Evolutionary conservation across 2,797 vertebrate species (phyloP), one percentile per base, ranked within the genome.

Genomic region (Perdix hodgsoniae): DNA sequence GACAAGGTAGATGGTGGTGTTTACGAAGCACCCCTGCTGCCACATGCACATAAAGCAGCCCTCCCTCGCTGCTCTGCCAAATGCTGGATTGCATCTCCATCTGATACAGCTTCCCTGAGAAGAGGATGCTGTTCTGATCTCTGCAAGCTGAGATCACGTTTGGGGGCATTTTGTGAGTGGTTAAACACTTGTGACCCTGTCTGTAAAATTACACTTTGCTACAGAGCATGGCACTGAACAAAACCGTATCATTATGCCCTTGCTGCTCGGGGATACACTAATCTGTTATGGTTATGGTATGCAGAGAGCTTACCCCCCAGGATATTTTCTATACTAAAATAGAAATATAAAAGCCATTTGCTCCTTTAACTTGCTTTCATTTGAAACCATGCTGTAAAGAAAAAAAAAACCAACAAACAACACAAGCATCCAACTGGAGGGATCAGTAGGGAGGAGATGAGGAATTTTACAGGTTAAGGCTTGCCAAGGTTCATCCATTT

Each of bases 131-230:
- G 49, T 1, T 83, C 31, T 22, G 73, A 45, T 47, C 83, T 8
- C 1, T 1, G 1, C 47, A 57, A 42, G 6, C 37, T 16, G 24
- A 79, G 60, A 76, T 47, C 26, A 17, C 2, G 0, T 83, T 63
- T 44, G 54, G 77, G 76, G n/a, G 40, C 29, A 24, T 35, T 61
- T 83, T 80, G 33, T 4, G 59, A 83, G 85, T 10, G n/a, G 37
- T 81, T 70, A 61, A 90, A 71, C 73, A 45, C 61, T 61, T 24
- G 21, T 59, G 77, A 84, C 77, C 83, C 74, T 52, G 42, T 88
- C 80, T 47, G 40, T 47, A 47, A 75, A 76, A 29, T 6, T 10
- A 27, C 76, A 22, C 37, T 88, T 78, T 84, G 60, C 76, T 85
- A 79, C 76, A 6, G 79, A 96, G 79, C 73, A 31, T 1, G 1